These are phyloP conservation scores for Chironomus tepperi DNA, from an alignment of 1,140 invertebrate species.

Conservation along the genomic window DNA sequence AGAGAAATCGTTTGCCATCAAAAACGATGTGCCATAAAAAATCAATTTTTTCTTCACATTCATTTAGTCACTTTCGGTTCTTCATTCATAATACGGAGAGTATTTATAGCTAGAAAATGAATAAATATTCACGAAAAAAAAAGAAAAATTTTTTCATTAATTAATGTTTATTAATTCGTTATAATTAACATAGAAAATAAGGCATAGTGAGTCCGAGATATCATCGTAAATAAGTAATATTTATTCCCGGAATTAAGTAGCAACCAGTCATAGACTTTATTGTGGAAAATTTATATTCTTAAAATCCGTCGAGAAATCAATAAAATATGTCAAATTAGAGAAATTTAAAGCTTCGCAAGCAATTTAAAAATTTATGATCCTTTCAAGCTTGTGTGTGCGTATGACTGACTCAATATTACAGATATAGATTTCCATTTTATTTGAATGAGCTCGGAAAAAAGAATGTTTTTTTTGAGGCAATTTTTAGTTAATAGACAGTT, in stretches of 20 bases:
- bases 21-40: background rate
- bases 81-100: background rate
- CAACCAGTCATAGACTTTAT: background rate
- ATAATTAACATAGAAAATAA: conserved; percentile 10
- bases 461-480: background rate
- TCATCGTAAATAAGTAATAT: background rate
- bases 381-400: too few species aligned
- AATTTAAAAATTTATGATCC: background rate
- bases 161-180: conserved; percentile 23
- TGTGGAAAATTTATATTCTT: conserved; percentile 12
- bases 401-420: background rate
- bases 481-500: conserved; percentile 5
- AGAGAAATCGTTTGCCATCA: conserved; percentile 14
- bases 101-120: background rate
- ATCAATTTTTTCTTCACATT: background rate
- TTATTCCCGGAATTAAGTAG: background rate
- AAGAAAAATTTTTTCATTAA: background rate
- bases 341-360: background rate
- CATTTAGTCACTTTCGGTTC: background rate
- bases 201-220: background rate
- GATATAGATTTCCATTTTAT: conserved; percentile 1
- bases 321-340: conserved; percentile 19
- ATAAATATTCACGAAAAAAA: background rate
- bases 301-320: conserved; percentile 20
- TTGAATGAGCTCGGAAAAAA: background rate